phyloP scores from a whole-genome alignment of 2,888 invertebrate species.

The Saturnia japonica region DNA sequence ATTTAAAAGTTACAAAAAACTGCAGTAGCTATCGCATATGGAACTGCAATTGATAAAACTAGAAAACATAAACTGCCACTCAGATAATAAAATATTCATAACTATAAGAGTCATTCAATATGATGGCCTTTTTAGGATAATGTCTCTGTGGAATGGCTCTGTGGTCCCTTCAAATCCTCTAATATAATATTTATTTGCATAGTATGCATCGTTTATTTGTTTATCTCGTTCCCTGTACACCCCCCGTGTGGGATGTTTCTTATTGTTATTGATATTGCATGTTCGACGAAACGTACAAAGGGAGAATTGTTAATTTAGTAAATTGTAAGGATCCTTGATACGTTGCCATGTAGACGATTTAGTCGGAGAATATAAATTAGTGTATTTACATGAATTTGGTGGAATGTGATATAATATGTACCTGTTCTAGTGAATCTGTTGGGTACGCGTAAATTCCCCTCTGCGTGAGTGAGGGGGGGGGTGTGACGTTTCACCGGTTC shows the following conservation, averaged over 20 bases:
- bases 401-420: background rate
- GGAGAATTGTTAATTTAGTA: conserved; percentile 38
- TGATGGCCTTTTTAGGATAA: conserved; percentile 11
- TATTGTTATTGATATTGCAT: conserved; percentile 42
- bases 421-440: background rate
- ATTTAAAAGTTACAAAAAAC: no score
- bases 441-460: no score
- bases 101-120: conserved; percentile 1
- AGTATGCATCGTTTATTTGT: conserved; percentile 20
- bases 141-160: conserved; percentile 16
- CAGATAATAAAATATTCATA: background rate
- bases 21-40: background rate
- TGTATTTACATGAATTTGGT: conserved; percentile 8
- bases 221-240: conserved; percentile 17
- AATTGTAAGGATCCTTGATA: conserved; percentile 33
- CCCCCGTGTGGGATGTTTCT: conserved; percentile 22
- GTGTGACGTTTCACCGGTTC: no score
- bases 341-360: conserved; percentile 26
- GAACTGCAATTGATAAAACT: background rate
- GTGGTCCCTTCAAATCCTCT: conserved; percentile 18
- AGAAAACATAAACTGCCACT: background rate
- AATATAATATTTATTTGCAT: conserved; percentile 18
- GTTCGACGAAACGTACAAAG: conserved; percentile 29
- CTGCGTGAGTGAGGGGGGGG: no score
- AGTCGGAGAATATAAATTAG: conserved; percentile 29